Evolutionary conservation across 2,113 vertebrate species (phyloP), one percentile per base, ranked within the genome.

Genomic region (Procavia capensis): DNA sequence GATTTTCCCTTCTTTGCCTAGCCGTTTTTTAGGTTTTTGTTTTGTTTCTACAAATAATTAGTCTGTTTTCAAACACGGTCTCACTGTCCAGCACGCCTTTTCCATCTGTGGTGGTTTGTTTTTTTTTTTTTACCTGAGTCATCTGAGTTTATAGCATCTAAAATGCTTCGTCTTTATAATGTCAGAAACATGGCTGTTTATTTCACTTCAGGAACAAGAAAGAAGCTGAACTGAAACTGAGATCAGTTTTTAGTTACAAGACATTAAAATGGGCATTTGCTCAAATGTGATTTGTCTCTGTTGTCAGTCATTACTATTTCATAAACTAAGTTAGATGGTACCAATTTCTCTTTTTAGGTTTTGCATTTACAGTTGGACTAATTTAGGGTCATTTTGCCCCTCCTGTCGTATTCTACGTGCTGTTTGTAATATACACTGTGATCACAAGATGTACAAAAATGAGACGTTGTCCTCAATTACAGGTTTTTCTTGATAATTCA

Each of bases 401-500:
- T 94, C 25, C 85, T 81, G 59, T 75, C 36, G 34, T 86, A 63
- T 92, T 95, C 39, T 87, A 14, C 43, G 57, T 85, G 79, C 39
- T 76, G 19, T 84, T 89, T 78, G 9, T 83, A n/a, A 45, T 90
- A 39, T 41, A 79, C 47, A 82, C 94, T 96, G 88, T 90, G 39
- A 91, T 93, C 6, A 68, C 78, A 80, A 90, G 66, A 68, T 75
- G 2, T 70, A 63, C 61, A 85, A 54, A 87, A 91, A 63, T 82
- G 75, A 81, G 63, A 2, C 64, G 72, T 76, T 94, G 14, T 95
- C 64, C 76, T 92, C 96, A 85, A 92, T 70, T 84, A 29, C 36
- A 75, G 8, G 3, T 57, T 86, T 97, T 93, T 83, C 90, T 96
- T 98, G 84, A 50, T 98, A 97, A 97, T 96, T 94, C 66, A 59